These are phyloP conservation scores for Suillia variegata DNA, from an alignment of 2,888 invertebrate genomes.

Conservation along the genomic window DNA sequence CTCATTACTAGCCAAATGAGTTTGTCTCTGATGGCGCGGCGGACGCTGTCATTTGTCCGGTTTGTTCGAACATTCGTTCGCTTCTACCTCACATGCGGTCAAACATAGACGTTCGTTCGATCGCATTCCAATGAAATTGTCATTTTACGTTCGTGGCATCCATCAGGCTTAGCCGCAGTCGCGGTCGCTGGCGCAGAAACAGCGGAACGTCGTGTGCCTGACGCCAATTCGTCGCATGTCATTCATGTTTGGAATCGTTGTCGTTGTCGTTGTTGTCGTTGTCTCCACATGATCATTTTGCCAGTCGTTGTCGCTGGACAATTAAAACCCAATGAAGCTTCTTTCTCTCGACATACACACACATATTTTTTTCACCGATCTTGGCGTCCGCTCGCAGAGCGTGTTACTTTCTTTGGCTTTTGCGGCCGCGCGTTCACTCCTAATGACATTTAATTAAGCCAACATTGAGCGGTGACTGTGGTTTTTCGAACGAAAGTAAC, in stretches of 20 bases:
- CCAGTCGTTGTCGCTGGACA: constrained; percentile 26
- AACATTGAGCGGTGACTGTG: background rate
- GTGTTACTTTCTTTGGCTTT: background rate
- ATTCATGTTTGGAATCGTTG: background rate
- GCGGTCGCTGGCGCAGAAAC: background rate
- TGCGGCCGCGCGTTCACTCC: constrained; percentile 7
- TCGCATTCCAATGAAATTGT: constrained; percentile 36
- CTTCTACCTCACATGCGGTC: constrained; percentile 30
- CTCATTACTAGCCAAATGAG: constrained; percentile 9
- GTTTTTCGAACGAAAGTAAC: background rate
- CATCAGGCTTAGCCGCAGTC: no score
- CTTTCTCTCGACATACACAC: constrained; percentile 16
- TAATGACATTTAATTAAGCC: constrained; percentile 38
- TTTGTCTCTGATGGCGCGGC: background rate
- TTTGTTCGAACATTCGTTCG: constrained; percentile 19
- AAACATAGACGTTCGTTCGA: no score
- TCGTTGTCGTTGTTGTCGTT: no score
- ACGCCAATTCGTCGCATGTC: constrained; percentile 14
- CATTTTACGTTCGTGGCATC: constrained; percentile 23
- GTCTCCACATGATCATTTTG: background rate
- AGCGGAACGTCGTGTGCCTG: background rate
- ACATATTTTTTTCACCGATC: background rate
- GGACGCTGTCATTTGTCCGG: background rate
- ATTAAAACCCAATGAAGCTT: constrained; percentile 37
- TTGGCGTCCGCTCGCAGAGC: no score